Conservation (phyloP, 2,888 invertebrate species). For the Ochropacha duplaris region DNA sequence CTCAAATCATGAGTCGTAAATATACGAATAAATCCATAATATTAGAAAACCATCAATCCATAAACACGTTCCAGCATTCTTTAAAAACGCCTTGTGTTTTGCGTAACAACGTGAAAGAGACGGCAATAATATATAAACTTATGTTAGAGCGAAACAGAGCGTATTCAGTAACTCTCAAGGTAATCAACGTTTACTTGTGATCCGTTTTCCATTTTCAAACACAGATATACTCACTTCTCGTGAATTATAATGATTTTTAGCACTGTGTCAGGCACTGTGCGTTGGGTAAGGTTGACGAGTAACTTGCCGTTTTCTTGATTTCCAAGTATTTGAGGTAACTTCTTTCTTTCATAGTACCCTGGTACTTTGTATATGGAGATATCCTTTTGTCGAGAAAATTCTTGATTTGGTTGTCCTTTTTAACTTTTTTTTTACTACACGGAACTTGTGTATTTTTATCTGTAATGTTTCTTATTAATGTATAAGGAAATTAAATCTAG, state of each 20-base stretch:
- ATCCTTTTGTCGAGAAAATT: slow-evolving; percentile 46
- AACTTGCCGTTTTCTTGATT: slow-evolving; percentile 62
- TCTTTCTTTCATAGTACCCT: slow-evolving; percentile 60
- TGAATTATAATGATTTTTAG: slow-evolving; percentile 21
- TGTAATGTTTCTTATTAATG: neutral
- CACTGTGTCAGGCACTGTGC: slow-evolving; percentile 35
- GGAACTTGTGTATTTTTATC: neutral
- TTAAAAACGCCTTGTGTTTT: slow-evolving; percentile 52
- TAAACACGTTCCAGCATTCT: slow-evolving; percentile 62
- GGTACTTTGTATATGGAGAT: slow-evolving; percentile 49
- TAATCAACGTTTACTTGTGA: slow-evolving; percentile 75
- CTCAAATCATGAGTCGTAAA: slow-evolving; percentile 8
- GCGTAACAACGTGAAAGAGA: slow-evolving; percentile 61
- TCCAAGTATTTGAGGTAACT: slow-evolving; percentile 60
- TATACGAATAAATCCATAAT: slow-evolving; percentile 14
- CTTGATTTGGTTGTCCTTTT: slow-evolving; percentile 30
- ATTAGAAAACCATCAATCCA: slow-evolving; percentile 29
- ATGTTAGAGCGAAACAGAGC: slow-evolving; percentile 40
- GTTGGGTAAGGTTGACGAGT: slow-evolving; percentile 16
- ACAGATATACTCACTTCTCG: slow-evolving; percentile 38
- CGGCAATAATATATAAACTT: slow-evolving; percentile 22
- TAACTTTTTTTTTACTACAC: neutral
- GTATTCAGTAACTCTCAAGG: slow-evolving; percentile 65
- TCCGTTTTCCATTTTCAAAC: slow-evolving; percentile 61
- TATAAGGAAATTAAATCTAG: neutral